These are phyloP conservation scores for Calameuta pallipes DNA, from an alignment of 2,888 invertebrate species.

Conservation along the genomic window DNA sequence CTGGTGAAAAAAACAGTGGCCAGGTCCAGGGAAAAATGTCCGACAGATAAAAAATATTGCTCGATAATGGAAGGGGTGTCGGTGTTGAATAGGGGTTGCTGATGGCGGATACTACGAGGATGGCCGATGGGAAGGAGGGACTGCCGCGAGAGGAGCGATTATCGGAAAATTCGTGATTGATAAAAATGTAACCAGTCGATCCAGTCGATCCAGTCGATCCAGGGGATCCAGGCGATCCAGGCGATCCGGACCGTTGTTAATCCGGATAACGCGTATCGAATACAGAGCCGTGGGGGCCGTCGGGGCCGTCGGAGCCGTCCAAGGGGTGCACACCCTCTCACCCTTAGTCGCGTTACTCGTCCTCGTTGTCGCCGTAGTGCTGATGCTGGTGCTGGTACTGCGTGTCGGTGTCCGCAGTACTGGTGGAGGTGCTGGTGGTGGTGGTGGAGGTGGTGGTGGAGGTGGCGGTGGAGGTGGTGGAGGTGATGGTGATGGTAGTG, in stretches of 20 bases:
- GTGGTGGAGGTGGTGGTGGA: no score
- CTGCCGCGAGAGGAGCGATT: slow-evolving; percentile 24
- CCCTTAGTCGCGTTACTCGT: neutral
- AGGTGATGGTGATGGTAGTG: no score
- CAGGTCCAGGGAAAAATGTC: slow-evolving; percentile 9
- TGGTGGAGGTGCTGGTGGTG: no score
- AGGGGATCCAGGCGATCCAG: slow-evolving; percentile 1
- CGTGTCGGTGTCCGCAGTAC: no score
- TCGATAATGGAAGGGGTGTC: slow-evolving; percentile 12
- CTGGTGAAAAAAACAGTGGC: slow-evolving; percentile 8
- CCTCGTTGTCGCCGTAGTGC: neutral
- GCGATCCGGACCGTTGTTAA: slow-evolving; percentile 24
- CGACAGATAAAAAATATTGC: slow-evolving; percentile 14
- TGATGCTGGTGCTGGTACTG: no score
- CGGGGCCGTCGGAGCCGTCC: slow-evolving; percentile 5
- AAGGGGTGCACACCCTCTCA: neutral
- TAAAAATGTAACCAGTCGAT: slow-evolving; percentile 23
- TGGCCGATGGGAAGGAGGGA: slow-evolving; percentile 11
- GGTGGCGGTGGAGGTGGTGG: no score
- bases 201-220: neutral
- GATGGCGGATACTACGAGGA: slow-evolving; percentile 12
- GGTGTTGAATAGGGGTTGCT: slow-evolving; percentile 9
- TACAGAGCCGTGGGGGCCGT: slow-evolving; percentile 18
- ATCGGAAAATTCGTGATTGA: slow-evolving; percentile 35
- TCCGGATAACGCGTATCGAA: slow-evolving; percentile 30